These are phyloP conservation scores for Panurus biarmicus DNA, from an alignment of 2,113 vertebrate species.

Conservation along the genomic window DNA sequence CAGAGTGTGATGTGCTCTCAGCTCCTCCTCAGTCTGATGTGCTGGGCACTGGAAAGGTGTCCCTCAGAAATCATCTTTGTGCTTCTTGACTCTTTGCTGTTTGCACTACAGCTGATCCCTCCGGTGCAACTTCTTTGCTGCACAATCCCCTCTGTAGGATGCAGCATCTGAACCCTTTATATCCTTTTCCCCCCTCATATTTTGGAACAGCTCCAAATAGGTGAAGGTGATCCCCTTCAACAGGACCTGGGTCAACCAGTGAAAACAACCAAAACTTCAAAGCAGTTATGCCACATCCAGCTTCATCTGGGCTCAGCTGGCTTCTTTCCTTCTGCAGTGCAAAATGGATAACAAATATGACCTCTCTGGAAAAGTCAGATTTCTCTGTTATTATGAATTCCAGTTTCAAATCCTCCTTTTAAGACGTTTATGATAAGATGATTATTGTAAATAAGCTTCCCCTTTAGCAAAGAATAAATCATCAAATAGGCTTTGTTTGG, in stretches of 20 bases:
- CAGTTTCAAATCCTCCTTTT: slow-evolving; percentile 27
- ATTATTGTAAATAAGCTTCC: slow-evolving; percentile 43
- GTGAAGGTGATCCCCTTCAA: background rate
- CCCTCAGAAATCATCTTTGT: background rate
- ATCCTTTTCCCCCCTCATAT: background rate
- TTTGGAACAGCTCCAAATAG: slow-evolving; percentile 4
- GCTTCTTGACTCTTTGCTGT: background rate
- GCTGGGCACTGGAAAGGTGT: background rate
- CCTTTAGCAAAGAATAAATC: slow-evolving; percentile 43
- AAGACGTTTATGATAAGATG: slow-evolving; percentile 25
- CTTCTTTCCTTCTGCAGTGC: background rate
- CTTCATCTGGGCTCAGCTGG: background rate
- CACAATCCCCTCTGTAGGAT: background rate
- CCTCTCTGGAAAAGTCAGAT: slow-evolving; percentile 5
- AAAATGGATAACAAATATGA: slow-evolving; percentile 14
- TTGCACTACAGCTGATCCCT: background rate
- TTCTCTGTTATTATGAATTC: slow-evolving; percentile 37
- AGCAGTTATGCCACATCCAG: background rate
- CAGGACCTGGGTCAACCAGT: background rate
- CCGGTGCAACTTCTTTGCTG: background rate
- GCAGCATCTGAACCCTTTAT: background rate
- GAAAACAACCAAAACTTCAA: slow-evolving; percentile 27
- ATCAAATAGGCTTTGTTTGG: slow-evolving; percentile 30
- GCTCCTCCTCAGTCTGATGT: background rate
- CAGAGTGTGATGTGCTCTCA: background rate